Conservation (phyloP, 2,797 vertebrate species). For the Crypturellus tataupa region DNA sequence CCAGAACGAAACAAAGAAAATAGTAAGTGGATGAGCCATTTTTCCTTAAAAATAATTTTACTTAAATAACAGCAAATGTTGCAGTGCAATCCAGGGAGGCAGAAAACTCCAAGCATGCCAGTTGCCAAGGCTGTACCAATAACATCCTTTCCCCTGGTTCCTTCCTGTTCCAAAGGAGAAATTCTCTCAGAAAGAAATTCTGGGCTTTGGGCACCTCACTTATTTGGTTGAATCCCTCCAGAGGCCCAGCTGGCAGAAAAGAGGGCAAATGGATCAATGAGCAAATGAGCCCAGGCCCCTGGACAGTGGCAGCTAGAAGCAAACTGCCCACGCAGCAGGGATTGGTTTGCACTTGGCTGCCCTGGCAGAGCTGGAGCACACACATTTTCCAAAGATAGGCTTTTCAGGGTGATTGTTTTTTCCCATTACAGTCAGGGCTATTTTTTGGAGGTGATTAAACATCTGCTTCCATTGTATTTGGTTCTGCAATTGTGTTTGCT, state of each 20-base stretch:
- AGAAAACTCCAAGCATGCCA: not conserved
- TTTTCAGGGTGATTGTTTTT: not conserved
- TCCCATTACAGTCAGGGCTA: not conserved
- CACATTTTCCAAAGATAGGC: not conserved
- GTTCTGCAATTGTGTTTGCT: not conserved
- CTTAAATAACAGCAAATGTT: not conserved
- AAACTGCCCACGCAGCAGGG: not conserved
- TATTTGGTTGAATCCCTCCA: too few species aligned
- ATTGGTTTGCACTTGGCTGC: not conserved
- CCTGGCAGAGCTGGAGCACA: not conserved
- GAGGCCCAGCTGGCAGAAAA: not conserved
- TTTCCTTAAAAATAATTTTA: not conserved
- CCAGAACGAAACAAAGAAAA: not conserved
- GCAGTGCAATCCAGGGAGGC: not conserved
- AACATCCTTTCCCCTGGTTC: not conserved
- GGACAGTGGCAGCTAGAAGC: not conserved
- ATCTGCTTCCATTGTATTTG: not conserved
- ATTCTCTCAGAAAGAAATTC: not conserved
- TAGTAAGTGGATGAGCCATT: fast-evolving
- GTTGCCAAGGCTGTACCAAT: not conserved
- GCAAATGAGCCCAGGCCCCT: not conserved
- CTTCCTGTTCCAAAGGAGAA: not conserved
- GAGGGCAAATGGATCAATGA: not conserved
- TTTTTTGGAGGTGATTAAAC: not conserved
- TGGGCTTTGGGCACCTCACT: not conserved